Base-by-base conservation (phyloP, 2,113 vertebrate species). In the Nasalis larvatus region DNA sequence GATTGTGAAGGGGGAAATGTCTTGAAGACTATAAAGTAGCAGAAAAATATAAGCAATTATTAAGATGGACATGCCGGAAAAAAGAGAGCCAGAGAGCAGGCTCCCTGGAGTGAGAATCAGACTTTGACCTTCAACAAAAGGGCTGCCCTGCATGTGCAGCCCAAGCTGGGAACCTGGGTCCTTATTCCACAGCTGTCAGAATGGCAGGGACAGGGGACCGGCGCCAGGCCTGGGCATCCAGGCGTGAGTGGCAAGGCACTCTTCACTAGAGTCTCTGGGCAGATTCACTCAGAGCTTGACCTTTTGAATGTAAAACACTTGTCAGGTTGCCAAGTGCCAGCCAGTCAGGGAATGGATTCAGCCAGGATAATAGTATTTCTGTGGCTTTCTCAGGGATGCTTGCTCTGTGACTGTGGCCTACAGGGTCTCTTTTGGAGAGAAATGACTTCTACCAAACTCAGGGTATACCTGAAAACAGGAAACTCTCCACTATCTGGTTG, bases 251-350 rank as follows among this genome's bases (percentile, higher is more conserved):
- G 96, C 96, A 95, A 66, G 82, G 92, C 85, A 96, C 63, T 56
- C 92, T 96, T 95, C 95, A 98, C 76, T n/a, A 2, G 87, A 87
- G 78, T 68, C 71, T 96, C 3, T 1, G 69, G 95, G 93, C 95
- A 95, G 96, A 98, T 97, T 97, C 91, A 89, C 78, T 97, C 90
- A 88, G 37, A 91, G 54, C 47, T 77, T 98, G 98, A 98, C 98
- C 98, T 99, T 99, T 98, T 83, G 84, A 98, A 98, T 98, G 97
- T 97, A 98, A 99, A 99, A 97, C 87, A 94, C 97, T 98, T 98
- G 98, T 98, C 98, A 98, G 96, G 56, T 95, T 98, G 97, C 97
- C 97, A 97, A 98, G 94, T 82, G 25, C 83, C 74, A 97, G 92
- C 96, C 66, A 96, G 98, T 94, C 71, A 82, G 89, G 95, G 82